A percentile compares a stretch with the other conserved stretches of the same genome.
Evolutionary conservation across 1,140 invertebrate genomes (phyloP).

Genomic region (Magallana angulata): DNA sequence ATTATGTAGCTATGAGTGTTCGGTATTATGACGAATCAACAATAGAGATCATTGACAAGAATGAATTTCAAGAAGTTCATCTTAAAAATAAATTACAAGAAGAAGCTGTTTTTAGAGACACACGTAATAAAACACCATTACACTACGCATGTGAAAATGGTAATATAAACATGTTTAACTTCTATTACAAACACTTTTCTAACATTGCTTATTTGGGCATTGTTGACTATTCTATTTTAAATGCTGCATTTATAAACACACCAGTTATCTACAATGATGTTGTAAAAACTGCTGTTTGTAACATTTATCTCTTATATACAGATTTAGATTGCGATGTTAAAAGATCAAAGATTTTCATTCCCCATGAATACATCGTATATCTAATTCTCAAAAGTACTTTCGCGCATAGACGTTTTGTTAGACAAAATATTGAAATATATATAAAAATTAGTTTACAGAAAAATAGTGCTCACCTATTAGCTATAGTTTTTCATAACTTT

Average conservation of each 20-base stretch:
- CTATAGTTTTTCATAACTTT: background rate
- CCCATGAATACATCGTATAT: background rate
- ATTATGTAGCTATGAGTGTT: background rate
- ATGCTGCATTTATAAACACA: background rate
- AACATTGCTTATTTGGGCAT: background rate
- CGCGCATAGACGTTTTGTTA: background rate
- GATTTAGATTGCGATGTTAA: background rate
- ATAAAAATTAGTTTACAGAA: background rate
- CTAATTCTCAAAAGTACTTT: background rate
- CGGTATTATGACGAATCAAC: background rate
- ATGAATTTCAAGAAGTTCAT: background rate
- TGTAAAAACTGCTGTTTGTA: background rate
- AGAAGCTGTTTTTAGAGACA: background rate
- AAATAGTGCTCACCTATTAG: background rate
- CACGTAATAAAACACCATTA: background rate
- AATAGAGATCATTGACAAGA: background rate
- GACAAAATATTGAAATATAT: background rate
- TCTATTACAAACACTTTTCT: background rate
- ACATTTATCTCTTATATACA: background rate
- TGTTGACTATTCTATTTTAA: background rate
- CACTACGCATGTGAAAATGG: background rate
- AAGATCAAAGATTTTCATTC: background rate
- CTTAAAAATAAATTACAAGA: background rate
- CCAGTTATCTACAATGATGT: background rate
- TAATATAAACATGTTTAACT: background rate